phyloP scores from a whole-genome alignment of 2,113 vertebrate species.

The Charina bottae region DNA sequence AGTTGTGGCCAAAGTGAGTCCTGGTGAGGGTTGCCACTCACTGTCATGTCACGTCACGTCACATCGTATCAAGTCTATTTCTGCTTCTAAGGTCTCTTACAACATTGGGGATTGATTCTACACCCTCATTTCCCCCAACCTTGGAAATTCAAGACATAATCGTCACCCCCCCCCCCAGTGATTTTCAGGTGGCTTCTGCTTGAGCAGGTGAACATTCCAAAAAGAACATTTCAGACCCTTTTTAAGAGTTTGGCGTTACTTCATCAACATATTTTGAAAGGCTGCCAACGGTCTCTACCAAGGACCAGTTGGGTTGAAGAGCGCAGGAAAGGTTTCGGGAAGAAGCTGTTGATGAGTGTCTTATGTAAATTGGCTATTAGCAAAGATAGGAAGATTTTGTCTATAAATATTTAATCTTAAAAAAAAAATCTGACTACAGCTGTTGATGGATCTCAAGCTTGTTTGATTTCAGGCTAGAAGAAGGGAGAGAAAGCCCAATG shows the following conservation, averaged over 20 bases:
- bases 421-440: constrained; percentile 69
- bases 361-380: constrained; percentile 73
- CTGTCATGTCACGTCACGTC: background rate
- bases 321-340: constrained; percentile 51
- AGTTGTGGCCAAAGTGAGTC: background rate
- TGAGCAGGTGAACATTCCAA: background rate
- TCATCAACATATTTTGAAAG: constrained; percentile 55
- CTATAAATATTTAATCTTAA: constrained; percentile 71
- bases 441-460: constrained; percentile 74
- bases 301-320: constrained; percentile 41
- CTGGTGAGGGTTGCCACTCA: background rate
- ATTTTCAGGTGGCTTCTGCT: background rate
- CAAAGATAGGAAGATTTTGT: constrained; percentile 63
- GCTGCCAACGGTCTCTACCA: constrained; percentile 55
- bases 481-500: background rate
- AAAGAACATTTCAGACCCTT: constrained; percentile 19
- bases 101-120: background rate
- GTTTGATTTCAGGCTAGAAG: constrained; percentile 62
- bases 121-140: background rate
- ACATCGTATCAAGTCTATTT: background rate
- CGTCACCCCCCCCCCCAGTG: background rate
- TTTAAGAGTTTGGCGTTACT: constrained; percentile 58
- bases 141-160: background rate
- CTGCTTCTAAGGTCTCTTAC: background rate
- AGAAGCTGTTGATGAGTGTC: constrained; percentile 52